phyloP scores from a whole-genome alignment of 2,888 invertebrate species.

The Ochropleura plecta region DNA sequence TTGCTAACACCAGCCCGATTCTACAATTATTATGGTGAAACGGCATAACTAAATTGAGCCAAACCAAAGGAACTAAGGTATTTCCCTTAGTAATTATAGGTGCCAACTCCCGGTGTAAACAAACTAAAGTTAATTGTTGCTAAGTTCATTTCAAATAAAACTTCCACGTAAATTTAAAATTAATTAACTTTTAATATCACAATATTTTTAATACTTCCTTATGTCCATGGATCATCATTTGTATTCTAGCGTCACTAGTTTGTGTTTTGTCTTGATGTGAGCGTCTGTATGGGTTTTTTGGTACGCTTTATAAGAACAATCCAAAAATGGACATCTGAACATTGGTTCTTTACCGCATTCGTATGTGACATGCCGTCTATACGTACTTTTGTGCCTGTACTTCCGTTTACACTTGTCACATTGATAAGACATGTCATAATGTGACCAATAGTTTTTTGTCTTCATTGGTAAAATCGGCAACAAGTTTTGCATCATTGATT shows the following conservation, averaged over 20 bases:
- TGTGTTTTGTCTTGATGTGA: slow-evolving; percentile 89
- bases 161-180: slow-evolving; percentile 63
- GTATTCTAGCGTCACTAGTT: slow-evolving; percentile 91
- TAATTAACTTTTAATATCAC: slow-evolving; percentile 87
- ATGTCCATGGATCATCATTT: slow-evolving; percentile 77
- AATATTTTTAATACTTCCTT: slow-evolving; percentile 71
- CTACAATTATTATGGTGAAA: not conserved
- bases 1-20: not conserved
- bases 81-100: not conserved
- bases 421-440: slow-evolving; percentile 86
- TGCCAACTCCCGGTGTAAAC: not conserved
- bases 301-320: slow-evolving; percentile 88
- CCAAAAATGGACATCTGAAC: slow-evolving; percentile 87
- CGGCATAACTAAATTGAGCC: not conserved
- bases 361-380: slow-evolving; percentile 93
- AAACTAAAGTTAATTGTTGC: not conserved
- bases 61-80: not conserved
- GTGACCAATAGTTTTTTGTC: slow-evolving; percentile 89
- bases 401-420: slow-evolving; percentile 93
- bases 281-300: slow-evolving; percentile 89
- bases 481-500: slow-evolving; percentile 88
- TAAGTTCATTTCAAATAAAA: slow-evolving; percentile 60
- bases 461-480: slow-evolving; percentile 88
- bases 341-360: slow-evolving; percentile 92
- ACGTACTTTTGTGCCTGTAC: slow-evolving; percentile 94